Evolutionary conservation across 1,140 invertebrate genomes (phyloP), one percentile per base, ranked within the genome.

Genomic region (Heliconius congener): DNA sequence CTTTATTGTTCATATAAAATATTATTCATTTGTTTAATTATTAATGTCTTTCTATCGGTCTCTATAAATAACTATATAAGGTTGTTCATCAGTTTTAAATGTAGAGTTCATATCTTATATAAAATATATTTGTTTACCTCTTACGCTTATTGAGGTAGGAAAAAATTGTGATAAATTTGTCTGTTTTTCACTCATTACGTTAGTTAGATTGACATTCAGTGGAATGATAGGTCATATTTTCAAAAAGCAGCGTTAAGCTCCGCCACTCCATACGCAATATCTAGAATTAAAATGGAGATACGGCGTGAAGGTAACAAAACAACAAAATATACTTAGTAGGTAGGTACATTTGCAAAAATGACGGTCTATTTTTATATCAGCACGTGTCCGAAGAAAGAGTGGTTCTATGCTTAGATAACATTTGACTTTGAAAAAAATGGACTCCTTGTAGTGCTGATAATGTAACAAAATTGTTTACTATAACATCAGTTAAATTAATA

Each of bases 391-490:
- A 73, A 57, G 55, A 76, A 76, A 37, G 74, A 80, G n/a, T 19
- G 19, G 73, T 76, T 80, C 74, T 80, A 80, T 66, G 42, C 6
- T 57, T 60, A 18, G 78, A 80, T 80, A 80, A 80, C 79, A 80
- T 80, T 80, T 80, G 79, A 57, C 73, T 57, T 37, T 55, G 60
- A 80, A 76, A 80, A 80, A 80, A 42, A 39, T 70, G 52, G 27
- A 37, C 23, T 72, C 79, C 60, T 57, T 80, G 74, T 73, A 0
- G 18, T 3, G 4, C 13, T 71, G 78, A 79, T 79, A 79, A 73
- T 73, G 55, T 66, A 60, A 55, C 37, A 72, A 46, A 78, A 73
- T 78, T 74, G 52, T 74, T 78, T 74, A 79, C 57, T 74, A 4
- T 16, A 23, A 74, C 52, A 71, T 57, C 23, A 9, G 8, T 57